These are phyloP conservation scores for Sphaerophoria rueppellii DNA, from an alignment of 2,888 invertebrate species.

Conservation along the genomic window DNA sequence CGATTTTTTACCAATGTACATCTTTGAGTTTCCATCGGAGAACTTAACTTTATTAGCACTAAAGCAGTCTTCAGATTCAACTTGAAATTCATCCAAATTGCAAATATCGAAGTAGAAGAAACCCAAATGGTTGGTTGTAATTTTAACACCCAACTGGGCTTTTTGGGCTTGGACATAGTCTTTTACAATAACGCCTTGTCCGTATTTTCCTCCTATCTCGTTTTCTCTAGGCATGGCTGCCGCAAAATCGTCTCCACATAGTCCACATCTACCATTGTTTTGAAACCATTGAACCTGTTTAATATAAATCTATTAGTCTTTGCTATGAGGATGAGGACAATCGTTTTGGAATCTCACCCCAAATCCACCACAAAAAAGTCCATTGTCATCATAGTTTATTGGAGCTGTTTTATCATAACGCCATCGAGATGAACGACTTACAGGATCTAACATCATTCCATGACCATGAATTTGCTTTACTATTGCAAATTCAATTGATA, in stretches of 20 bases:
- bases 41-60: conserved; percentile 79
- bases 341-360: conserved; percentile 76
- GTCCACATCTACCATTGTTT: conserved; percentile 82
- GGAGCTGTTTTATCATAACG: conserved; percentile 81
- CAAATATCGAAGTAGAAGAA: conserved; percentile 82
- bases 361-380: conserved; percentile 83
- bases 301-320: no score
- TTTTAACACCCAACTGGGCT: conserved; percentile 77
- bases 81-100: conserved; percentile 78
- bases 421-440: conserved; percentile 83
- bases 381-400: conserved; percentile 82
- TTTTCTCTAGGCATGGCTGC: conserved; percentile 80
- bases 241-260: conserved; percentile 83
- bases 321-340: no score
- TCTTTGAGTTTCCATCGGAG: conserved; percentile 77
- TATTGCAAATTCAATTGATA: background rate
- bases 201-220: conserved; percentile 83
- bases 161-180: conserved; percentile 78
- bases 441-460: conserved; percentile 83
- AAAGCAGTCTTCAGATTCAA: conserved; percentile 84
- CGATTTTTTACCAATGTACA: conserved; percentile 73
- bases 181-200: conserved; percentile 80
- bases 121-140: conserved; percentile 82
- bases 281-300: conserved; percentile 80
- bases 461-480: conserved; percentile 78